Base-by-base conservation (phyloP, 2,888 invertebrate genomes). In the Alitta virens region DNA sequence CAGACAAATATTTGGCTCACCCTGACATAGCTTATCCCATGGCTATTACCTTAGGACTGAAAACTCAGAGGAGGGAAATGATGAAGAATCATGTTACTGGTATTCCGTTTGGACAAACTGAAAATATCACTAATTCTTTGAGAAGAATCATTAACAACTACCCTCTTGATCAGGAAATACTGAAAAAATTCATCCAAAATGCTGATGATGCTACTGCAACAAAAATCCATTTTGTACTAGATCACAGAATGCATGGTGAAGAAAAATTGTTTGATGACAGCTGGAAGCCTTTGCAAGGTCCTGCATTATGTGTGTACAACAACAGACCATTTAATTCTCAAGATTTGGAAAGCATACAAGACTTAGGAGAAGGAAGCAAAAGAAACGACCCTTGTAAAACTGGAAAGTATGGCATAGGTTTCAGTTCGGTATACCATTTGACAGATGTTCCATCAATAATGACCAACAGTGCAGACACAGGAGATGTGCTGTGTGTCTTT, bases 391-490 rank as follows among this genome's bases (percentile, higher is more conserved):
- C 75, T 3, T 63, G 71, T 58, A 76, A 76, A 61, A 77, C 74
- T 0, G 79, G 79, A 12, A 75, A 78, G 58, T 79, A 75, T 70
- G 79, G 79, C 23, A 74, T 79, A 55, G 79, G 79, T 0, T 79
- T 79, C 63, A 79, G 77, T 63, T 75, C 73, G 9, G 78, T 79
- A 1, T 79, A 78, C 62, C 75, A 78, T 65, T 51, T 79, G 12
- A 79, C 79, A 21, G 78, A 79, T 64, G 74, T 67, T 1, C 79
- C 79, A 0, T 73, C 76, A 16, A 74, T 79, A 56, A 56, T 76
- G 38, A 74, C 76, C 12, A 64, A 62, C 12, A 73, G 71, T 21
- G 25, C 14, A 16, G 64, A 66, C 14, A 24, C 46, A 1, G 71
- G 70, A 23, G 69, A 74, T 61, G 70, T 67, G 23, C 52, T 78